Conservation (phyloP, 2,888 invertebrate species). For the Hoplodrina blanda region DNA sequence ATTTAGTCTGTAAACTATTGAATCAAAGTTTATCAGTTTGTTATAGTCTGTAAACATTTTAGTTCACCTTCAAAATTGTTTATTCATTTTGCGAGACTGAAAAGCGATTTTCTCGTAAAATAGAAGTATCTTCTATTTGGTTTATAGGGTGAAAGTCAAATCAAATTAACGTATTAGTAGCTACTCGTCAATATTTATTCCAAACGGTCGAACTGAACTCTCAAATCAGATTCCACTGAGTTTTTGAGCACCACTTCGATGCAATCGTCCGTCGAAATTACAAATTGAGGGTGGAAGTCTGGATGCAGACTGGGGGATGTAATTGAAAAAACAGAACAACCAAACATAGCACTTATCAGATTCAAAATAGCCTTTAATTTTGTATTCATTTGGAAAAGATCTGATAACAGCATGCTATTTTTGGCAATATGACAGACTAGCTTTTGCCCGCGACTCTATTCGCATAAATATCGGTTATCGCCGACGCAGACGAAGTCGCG, state of each 20-base stretch:
- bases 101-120: neutral
- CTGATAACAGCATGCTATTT: too few relatives aligned
- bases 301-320: neutral
- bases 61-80: too few relatives aligned
- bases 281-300: neutral
- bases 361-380: neutral
- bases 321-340: neutral
- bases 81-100: neutral
- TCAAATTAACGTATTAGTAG: constrained; percentile 2
- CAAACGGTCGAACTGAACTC: constrained; percentile 6
- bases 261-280: neutral
- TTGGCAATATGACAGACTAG: too few relatives aligned
- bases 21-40: neutral
- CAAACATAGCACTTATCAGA: neutral
- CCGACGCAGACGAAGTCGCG: too few relatives aligned
- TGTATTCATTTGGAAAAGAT: too few relatives aligned
- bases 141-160: neutral
- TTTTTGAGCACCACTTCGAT: constrained; percentile 22
- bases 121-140: too few relatives aligned
- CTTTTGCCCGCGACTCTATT: too few relatives aligned
- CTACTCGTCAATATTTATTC: neutral
- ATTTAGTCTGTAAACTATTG: neutral
- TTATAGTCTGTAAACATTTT: too few relatives aligned
- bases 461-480: too few relatives aligned
- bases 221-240: neutral